A percentile compares a stretch with the other conserved stretches of the same genome.
phyloP scores from a whole-genome alignment of 2,113 vertebrate species.

The Bos javanicus region DNA sequence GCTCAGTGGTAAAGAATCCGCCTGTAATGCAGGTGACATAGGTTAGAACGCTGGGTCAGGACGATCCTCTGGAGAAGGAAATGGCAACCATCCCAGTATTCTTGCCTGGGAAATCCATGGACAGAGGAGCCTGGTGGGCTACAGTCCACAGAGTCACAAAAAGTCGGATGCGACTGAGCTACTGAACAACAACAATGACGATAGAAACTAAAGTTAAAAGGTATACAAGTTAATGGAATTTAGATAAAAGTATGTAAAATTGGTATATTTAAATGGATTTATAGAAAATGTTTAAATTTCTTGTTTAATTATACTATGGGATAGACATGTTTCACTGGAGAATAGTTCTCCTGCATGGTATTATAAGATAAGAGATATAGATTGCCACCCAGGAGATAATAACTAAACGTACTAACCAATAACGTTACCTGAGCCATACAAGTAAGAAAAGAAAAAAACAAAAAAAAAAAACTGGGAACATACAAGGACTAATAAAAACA shows the following conservation, averaged over 20 bases:
- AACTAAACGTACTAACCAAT: too few species aligned
- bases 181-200: neutral
- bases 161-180: neutral
- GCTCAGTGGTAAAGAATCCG: neutral
- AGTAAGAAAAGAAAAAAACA: neutral
- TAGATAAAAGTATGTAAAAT: neutral
- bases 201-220: neutral
- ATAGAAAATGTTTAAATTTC: neutral
- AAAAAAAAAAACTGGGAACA: neutral
- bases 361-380: neutral
- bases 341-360: neutral
- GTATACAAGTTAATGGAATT: neutral
- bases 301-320: neutral
- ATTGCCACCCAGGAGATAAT: too few species aligned
- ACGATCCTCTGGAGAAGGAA: neutral
- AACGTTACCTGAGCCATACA: neutral
- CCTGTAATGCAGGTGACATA: neutral
- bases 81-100: neutral
- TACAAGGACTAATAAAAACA: neutral
- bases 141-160: neutral
- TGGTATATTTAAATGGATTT: neutral
- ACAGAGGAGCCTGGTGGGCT: neutral
- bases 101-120: neutral
- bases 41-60: rapidly evolving
- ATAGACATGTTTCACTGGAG: neutral